A percentile compares a stretch with the other conserved stretches of the same genome.
These are phyloP conservation scores for Pedetes capensis DNA, from an alignment of 2,113 vertebrate genomes.

Conservation along the genomic window DNA sequence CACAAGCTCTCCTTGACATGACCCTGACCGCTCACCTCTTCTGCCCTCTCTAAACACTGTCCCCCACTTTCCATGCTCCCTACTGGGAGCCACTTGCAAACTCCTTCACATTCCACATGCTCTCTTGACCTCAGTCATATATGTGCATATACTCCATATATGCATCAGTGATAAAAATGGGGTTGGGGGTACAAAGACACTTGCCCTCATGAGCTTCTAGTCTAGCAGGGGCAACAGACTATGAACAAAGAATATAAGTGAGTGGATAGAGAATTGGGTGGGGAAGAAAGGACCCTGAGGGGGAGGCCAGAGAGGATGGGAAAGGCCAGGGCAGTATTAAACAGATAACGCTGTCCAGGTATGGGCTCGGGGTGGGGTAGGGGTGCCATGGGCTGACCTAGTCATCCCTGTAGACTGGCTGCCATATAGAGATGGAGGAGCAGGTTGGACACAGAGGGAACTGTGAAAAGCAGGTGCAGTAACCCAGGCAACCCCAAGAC, in stretches of 20 bases:
- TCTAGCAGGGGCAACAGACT: no score
- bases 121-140: not conserved
- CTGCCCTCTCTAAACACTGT: not conserved
- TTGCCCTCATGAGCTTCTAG: not conserved
- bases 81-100: not conserved
- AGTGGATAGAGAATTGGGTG: rapidly evolving
- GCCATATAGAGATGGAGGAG: not conserved
- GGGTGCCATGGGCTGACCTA: not conserved
- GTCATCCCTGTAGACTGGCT: rapidly evolving
- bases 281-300: not conserved
- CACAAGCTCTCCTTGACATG: not conserved
- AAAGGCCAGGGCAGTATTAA: no score
- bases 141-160: not conserved
- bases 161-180: not conserved
- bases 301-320: not conserved
- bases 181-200: no score
- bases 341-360: rapidly evolving
- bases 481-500: not conserved
- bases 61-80: no score
- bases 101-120: not conserved
- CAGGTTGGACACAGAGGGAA: not conserved
- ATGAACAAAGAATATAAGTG: rapidly evolving
- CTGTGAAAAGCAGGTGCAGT: rapidly evolving
- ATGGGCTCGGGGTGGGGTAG: not conserved
- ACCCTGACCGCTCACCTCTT: not conserved